Base-by-base conservation (phyloP, 2,888 invertebrate species). In the Laothoe populi region DNA sequence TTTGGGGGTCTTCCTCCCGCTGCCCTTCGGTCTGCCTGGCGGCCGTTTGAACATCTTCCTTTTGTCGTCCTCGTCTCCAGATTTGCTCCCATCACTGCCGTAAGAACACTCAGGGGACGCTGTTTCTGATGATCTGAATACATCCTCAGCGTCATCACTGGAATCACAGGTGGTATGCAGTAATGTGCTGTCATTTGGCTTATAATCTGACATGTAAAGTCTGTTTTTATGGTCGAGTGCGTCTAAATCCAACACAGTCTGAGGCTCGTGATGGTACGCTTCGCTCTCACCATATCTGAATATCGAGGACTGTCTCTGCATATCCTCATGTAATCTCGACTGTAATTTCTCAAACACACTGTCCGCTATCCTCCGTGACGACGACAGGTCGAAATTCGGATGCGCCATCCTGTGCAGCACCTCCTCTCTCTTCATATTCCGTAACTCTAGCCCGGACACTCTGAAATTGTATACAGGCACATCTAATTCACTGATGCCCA, bases 1-100 rank as follows among this genome's bases (percentile, higher is more conserved):
- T 75, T 93, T 93, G 71, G 83, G 81, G 44, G 84, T 77, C 69
- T 91, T 93, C 59, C 88, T 81, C 11, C 93, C 93, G 73, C 90
- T 92, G 19, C 93, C 93, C 64, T 90, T 91, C 7, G 94, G 94
- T 68, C 94, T 88, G 26, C 94, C 94, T 0, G 94, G 94, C 16
- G 93, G 91, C 70, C 94, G 86, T 73, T 94, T 94, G 63, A 89
- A 81, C 67, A 80, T 77, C 77, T 89, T 90, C 53, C 85, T 78
- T 67, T 89, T 89, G 48, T 93, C 92, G 0, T 93, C 87, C 70
- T 94, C 94, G 57, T 91, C 90, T 11, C 88, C 85, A 8, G 90
- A 89, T 66, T 90, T 91, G 75, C 90, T 90, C 7, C 75, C 88
- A 44, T 92, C 92, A 68, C 93, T 92, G 21, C 86, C 87, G 66